These are phyloP conservation scores for Ericerus pela DNA, from an alignment of 1,140 invertebrate genomes.

Conservation along the genomic window DNA sequence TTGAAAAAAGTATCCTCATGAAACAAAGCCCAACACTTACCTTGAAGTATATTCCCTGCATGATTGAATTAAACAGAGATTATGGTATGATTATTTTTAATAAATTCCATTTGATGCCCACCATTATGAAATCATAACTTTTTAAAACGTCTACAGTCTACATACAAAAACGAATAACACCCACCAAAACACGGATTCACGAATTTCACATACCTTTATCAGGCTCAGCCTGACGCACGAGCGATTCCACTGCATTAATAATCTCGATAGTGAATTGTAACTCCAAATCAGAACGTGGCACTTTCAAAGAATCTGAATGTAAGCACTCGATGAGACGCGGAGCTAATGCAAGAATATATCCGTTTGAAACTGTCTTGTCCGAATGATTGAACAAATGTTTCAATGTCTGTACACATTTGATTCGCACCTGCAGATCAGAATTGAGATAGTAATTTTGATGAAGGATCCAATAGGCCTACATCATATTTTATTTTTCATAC, in stretches of 20 bases:
- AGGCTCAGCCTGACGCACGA: slow-evolving; percentile 56
- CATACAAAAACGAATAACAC: background rate
- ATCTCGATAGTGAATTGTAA: slow-evolving; percentile 50
- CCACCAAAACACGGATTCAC: background rate
- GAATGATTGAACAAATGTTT: slow-evolving; percentile 55
- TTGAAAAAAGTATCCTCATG: background rate
- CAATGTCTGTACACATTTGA: slow-evolving; percentile 65
- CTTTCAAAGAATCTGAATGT: slow-evolving; percentile 42
- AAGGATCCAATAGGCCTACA: too few relatives aligned
- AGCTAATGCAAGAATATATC: slow-evolving; percentile 67
- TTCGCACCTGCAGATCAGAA: slow-evolving; percentile 41
- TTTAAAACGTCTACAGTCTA: background rate
- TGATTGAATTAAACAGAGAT: background rate
- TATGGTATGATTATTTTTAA: background rate
- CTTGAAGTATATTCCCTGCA: slow-evolving; percentile 4
- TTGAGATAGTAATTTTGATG: too few relatives aligned
- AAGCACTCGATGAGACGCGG: slow-evolving; percentile 55
- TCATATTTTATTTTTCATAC: slow-evolving; percentile 34
- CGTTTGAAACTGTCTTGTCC: slow-evolving; percentile 49
- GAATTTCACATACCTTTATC: slow-evolving; percentile 51
- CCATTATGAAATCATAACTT: background rate
- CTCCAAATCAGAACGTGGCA: slow-evolving; percentile 40
- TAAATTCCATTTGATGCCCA: background rate
- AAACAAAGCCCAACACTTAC: background rate
- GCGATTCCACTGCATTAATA: slow-evolving; percentile 50